Evolutionary conservation across 2,888 invertebrate species (phyloP).

Genomic region (Hirtodrosophila confusa): DNA sequence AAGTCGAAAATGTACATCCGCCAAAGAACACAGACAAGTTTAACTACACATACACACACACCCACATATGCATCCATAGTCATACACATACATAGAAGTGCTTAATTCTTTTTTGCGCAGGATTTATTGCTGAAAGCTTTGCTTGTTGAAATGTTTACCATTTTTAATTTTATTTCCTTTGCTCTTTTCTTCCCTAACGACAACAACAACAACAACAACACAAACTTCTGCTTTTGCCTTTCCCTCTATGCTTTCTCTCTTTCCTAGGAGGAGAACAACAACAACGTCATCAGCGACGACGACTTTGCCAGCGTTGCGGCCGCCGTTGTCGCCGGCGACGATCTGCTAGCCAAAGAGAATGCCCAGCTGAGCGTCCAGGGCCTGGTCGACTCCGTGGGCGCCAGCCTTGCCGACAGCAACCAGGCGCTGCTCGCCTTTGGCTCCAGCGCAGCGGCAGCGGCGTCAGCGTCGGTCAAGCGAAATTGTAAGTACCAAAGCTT

Average conservation of each 20-base stretch:
- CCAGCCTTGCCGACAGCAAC: constrained; percentile 59
- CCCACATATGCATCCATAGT: neutral
- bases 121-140: constrained; percentile 22
- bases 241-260: constrained; percentile 51
- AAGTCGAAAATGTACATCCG: constrained; percentile 85
- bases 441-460: constrained; percentile 50
- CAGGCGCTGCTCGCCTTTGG: constrained; percentile 60
- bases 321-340: constrained; percentile 70
- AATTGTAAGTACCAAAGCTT: constrained; percentile 16
- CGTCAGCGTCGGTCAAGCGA: constrained; percentile 43
- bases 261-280: constrained; percentile 84
- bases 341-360: constrained; percentile 76
- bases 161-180: constrained; percentile 52
- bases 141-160: constrained; percentile 52
- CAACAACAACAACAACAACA: constrained; percentile 55
- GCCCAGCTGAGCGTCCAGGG: constrained; percentile 66
- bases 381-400: constrained; percentile 66
- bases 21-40: constrained; percentile 56
- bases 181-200: constrained; percentile 82
- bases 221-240: constrained; percentile 43
- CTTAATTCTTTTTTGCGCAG: constrained; percentile 32
- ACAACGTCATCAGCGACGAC: constrained; percentile 70
- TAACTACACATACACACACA: constrained; percentile 20
- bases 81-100: neutral
- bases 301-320: constrained; percentile 69